phyloP scores from a whole-genome alignment of 2,113 vertebrate genomes.

The Archocentrus centrarchus region DNA sequence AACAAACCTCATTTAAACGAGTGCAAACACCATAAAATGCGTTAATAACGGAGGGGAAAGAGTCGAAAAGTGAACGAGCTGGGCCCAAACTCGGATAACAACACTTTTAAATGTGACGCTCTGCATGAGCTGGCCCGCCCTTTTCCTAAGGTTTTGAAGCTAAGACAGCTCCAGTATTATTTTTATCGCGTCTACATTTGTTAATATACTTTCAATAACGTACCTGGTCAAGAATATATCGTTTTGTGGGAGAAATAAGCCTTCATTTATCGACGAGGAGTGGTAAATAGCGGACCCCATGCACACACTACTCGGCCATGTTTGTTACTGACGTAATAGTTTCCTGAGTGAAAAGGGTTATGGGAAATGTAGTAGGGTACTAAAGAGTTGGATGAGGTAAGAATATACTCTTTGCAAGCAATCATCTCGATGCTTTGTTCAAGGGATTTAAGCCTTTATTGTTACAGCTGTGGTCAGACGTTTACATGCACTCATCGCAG shows the following conservation, averaged over 20 bases:
- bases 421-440: neutral
- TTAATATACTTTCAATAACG: neutral
- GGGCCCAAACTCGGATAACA: neutral
- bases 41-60: neutral
- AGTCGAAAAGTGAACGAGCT: neutral
- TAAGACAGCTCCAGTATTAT: accelerated
- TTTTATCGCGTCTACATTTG: neutral
- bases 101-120: neutral
- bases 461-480: too few species aligned
- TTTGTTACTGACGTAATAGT: conserved; percentile 32
- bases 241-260: neutral
- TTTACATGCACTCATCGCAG: too few species aligned
- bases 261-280: neutral
- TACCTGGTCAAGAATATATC: conserved; percentile 20
- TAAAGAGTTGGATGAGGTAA: neutral
- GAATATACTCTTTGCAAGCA: neutral
- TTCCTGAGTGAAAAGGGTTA: neutral
- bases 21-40: neutral
- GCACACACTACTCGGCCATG: conserved; percentile 59
- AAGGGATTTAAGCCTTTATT: too few species aligned
- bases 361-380: conserved; percentile 66
- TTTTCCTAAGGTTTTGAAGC: accelerated
- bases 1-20: neutral
- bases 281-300: neutral
- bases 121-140: too few species aligned